Evolutionary conservation across 2,888 invertebrate species (phyloP).

Genomic region (Cantharis flavilabris): DNA sequence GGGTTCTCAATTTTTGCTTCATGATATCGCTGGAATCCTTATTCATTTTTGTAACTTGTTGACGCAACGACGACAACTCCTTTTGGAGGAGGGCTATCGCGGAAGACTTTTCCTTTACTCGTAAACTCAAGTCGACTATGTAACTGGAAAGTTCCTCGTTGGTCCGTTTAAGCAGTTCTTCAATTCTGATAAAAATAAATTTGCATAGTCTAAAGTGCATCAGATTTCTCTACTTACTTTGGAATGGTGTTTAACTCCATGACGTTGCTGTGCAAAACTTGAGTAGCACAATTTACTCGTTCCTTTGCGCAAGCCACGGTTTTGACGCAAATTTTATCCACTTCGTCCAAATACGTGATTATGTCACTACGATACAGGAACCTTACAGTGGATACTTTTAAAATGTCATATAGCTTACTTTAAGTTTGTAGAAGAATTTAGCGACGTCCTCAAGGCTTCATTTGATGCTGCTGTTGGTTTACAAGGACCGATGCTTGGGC

Average conservation of each 20-base stretch:
- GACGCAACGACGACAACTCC: conserved; percentile 63
- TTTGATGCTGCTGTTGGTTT: conserved; percentile 5
- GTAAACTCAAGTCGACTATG: conserved; percentile 64
- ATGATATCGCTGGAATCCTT: conserved; percentile 53
- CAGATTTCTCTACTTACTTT: conserved; percentile 41
- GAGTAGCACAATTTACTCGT: conserved; percentile 40
- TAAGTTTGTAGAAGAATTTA: conserved; percentile 36
- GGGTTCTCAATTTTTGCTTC: conserved; percentile 58
- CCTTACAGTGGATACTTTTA: neutral
- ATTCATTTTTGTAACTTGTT: conserved; percentile 53
- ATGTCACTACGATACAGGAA: conserved; percentile 60
- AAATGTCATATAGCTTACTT: conserved; percentile 35
- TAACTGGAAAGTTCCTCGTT: conserved; percentile 66
- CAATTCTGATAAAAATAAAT: conserved; percentile 55
- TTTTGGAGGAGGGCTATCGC: conserved; percentile 64
- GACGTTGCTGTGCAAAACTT: conserved; percentile 40
- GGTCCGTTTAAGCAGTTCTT: conserved; percentile 60
- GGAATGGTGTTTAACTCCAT: conserved; percentile 50
- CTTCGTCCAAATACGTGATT: conserved; percentile 68
- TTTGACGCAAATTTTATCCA: conserved; percentile 56
- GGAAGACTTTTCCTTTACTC: conserved; percentile 65
- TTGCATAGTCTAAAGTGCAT: neutral
- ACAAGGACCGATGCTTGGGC: neutral
- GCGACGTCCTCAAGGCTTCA: conserved; percentile 20
- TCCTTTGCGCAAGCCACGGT: conserved; percentile 46